Percentiles rank a stretch among this genome's conserved stretches.
Evolutionary conservation across 2,797 vertebrate genomes (phyloP).

Genomic region (Nannoperca australis): DNA sequence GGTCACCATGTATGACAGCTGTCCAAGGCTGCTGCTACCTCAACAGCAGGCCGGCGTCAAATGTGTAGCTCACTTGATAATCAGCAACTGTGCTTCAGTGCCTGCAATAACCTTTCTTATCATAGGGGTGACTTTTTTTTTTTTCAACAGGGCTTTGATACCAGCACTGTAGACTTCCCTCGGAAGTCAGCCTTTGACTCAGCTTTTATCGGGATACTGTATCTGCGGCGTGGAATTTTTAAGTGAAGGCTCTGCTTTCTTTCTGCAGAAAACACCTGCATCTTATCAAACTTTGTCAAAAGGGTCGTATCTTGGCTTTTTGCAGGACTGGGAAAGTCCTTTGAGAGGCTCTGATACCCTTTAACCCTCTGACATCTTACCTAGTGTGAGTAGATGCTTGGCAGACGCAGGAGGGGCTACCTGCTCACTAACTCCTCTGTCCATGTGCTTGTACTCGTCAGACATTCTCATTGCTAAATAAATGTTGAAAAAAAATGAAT

Average conservation of each 20-base stretch:
- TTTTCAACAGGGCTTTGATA: slow-evolving; percentile 66
- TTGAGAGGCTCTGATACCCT: slow-evolving; percentile 69
- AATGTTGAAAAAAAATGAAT: slow-evolving; percentile 60
- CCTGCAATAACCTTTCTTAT: slow-evolving; percentile 80
- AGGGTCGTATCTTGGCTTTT: slow-evolving; percentile 63
- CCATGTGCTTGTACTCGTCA: slow-evolving; percentile 45
- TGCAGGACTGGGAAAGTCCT: slow-evolving; percentile 54
- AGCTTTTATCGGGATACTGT: slow-evolving; percentile 68
- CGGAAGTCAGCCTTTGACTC: slow-evolving; percentile 66
- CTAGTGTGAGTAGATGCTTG: slow-evolving; percentile 63
- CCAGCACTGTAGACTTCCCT: slow-evolving; percentile 51
- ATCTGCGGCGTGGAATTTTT: slow-evolving; percentile 71
- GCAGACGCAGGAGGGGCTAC: slow-evolving; percentile 59
- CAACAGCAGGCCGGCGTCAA: slow-evolving; percentile 62
- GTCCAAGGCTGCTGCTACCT: slow-evolving; percentile 49
- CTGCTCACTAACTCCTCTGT: slow-evolving; percentile 57
- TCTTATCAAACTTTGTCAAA: slow-evolving; percentile 77
- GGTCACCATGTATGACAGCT: slow-evolving; percentile 56
- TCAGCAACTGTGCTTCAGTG: slow-evolving; percentile 64
- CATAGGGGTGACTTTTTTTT: slow-evolving; percentile 55
- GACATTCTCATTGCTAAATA: slow-evolving; percentile 59
- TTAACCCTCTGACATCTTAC: slow-evolving; percentile 64
- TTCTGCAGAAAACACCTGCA: slow-evolving; percentile 77
- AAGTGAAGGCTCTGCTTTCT: slow-evolving; percentile 69
- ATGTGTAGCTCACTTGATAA: slow-evolving; percentile 65